These are phyloP conservation scores for Andricus quercusramuli DNA, from an alignment of 2,888 invertebrate species.

Conservation along the genomic window DNA sequence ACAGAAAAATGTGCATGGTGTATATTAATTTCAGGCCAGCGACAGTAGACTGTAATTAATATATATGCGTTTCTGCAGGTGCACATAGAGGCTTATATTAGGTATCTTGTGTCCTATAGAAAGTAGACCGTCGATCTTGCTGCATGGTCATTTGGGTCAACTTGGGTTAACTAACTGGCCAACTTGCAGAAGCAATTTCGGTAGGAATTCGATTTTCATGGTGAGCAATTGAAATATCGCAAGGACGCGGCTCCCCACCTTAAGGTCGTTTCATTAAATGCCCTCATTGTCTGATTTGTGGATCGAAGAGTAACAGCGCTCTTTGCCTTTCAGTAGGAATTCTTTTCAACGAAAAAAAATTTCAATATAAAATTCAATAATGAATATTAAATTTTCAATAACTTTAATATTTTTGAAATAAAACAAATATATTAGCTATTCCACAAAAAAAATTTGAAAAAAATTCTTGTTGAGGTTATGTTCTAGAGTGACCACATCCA, in stretches of 20 bases:
- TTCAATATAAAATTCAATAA: too few relatives aligned
- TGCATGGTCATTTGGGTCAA: conserved; percentile 30
- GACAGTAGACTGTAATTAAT: conserved; percentile 31
- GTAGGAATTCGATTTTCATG: conserved; percentile 46
- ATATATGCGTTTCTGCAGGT: conserved; percentile 34
- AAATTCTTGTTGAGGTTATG: too few relatives aligned
- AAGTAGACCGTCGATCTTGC: conserved; percentile 48
- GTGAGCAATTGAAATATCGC: conserved; percentile 57
- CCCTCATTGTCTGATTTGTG: conserved; percentile 21
- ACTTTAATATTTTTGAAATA: too few relatives aligned
- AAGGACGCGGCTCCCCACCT: conserved; percentile 63
- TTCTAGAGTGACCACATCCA: too few relatives aligned
- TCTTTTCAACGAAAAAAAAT: conserved; percentile 29
- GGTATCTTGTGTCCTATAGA: conserved; percentile 45
- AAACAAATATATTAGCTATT: too few relatives aligned
- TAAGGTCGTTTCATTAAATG: conserved; percentile 57
- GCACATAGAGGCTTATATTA: conserved; percentile 36
- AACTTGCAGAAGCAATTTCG: conserved; percentile 19
- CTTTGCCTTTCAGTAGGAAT: not conserved
- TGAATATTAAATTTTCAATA: too few relatives aligned
- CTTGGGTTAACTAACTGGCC: conserved; percentile 19
- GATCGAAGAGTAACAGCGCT: conserved; percentile 5
- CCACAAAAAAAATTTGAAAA: too few relatives aligned
- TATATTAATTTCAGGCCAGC: conserved; percentile 16
- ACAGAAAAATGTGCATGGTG: conserved; percentile 1